These are phyloP conservation scores for Bathynomus jamesi DNA, from an alignment of 1,140 invertebrate species.

Conservation along the genomic window DNA sequence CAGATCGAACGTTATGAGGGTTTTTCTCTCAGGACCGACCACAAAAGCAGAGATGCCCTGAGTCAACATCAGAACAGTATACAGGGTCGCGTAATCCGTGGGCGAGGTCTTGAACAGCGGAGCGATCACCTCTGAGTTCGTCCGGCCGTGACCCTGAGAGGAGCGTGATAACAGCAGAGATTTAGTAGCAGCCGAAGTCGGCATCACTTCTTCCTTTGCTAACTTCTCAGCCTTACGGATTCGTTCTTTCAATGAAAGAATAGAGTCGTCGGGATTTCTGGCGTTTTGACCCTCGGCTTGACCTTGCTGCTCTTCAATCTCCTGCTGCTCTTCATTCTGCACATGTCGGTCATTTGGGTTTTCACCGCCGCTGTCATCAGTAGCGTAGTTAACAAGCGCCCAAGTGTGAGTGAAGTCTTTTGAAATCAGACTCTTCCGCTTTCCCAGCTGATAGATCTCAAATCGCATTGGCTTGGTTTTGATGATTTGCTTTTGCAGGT, in stretches of 20 bases:
- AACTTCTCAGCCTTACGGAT: not conserved
- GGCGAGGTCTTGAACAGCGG: conserved; percentile 8
- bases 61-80: not conserved
- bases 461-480: no score
- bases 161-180: no score
- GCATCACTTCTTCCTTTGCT: conserved; percentile 7
- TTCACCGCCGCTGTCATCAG: not conserved
- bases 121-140: conserved; percentile 10
- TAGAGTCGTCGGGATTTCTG: not conserved
- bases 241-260: no score
- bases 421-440: not conserved
- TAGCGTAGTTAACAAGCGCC: not conserved
- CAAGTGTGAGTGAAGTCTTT: not conserved
- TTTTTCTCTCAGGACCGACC: conserved; percentile 5
- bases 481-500: not conserved
- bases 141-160: not conserved
- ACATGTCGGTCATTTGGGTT: not conserved
- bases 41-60: conserved; percentile 6
- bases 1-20: conserved; percentile 7
- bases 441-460: no score
- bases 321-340: not conserved
- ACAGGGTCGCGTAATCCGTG: conserved; percentile 5
- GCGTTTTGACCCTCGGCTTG: not conserved
- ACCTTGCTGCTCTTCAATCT: not conserved
- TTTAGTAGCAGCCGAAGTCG: conserved; percentile 7